A percentile compares a stretch with the other conserved stretches of the same genome.
These are phyloP conservation scores for Luperina nickerlii DNA, from an alignment of 2,888 invertebrate genomes.

Conservation along the genomic window DNA sequence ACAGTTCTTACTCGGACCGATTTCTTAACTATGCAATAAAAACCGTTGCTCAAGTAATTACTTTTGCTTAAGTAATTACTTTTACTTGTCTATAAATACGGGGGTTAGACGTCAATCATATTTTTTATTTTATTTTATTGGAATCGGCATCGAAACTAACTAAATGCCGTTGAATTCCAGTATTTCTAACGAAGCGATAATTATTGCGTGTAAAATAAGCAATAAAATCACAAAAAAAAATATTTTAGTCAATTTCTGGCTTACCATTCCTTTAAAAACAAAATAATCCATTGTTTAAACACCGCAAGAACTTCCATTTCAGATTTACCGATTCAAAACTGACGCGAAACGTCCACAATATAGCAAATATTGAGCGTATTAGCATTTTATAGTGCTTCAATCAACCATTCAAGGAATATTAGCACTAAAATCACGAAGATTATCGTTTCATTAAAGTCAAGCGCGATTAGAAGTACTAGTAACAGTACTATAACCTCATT, in stretches of 20 bases:
- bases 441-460: slow-evolving; percentile 3
- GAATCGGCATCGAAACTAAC: not conserved
- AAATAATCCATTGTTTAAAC: not conserved
- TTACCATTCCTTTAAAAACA: slow-evolving; percentile 9
- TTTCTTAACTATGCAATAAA: too few relatives aligned
- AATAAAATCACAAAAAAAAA: not conserved
- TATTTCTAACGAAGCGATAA: not conserved
- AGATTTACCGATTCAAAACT: not conserved
- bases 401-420: slow-evolving; percentile 5
- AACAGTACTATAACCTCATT: slow-evolving; percentile 4
- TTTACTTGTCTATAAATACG: too few relatives aligned
- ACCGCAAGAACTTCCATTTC: not conserved
- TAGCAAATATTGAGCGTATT: not conserved
- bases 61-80: too few relatives aligned
- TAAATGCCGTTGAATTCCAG: not conserved
- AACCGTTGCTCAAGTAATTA: too few relatives aligned
- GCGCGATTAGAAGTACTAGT: not conserved
- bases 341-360: too few relatives aligned
- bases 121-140: too few relatives aligned
- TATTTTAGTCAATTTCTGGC: not conserved
- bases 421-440: slow-evolving; percentile 13
- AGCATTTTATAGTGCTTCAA: slow-evolving; percentile 3
- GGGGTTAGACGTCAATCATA: too few relatives aligned
- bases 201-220: too few relatives aligned
- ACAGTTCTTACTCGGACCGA: too few relatives aligned